Conservation (phyloP, 2,797 vertebrate genomes). For the Delichon dasypus region DNA sequence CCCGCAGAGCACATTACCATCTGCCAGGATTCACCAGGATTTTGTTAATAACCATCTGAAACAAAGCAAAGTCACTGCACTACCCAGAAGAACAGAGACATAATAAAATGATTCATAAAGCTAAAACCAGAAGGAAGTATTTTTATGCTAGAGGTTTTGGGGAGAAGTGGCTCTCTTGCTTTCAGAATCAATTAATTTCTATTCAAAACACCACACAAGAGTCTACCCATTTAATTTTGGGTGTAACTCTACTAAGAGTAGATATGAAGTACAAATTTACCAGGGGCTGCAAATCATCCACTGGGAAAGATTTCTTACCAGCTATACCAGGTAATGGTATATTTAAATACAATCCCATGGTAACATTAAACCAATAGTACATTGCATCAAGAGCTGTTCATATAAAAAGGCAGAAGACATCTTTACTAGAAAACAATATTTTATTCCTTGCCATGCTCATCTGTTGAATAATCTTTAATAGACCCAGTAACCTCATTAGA, state of each 20-base stretch:
- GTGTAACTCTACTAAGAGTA: not conserved
- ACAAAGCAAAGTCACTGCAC: not conserved
- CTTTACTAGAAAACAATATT: not conserved
- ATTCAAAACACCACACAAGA: not conserved
- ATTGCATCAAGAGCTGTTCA: not conserved
- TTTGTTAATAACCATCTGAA: not conserved
- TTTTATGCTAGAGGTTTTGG: not conserved
- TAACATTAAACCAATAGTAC: not conserved
- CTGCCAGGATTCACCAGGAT: not conserved
- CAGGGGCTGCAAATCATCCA: not conserved
- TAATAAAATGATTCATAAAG: not conserved
- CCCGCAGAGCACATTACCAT: not conserved
- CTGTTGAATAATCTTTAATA: not conserved
- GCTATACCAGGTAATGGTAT: not conserved
- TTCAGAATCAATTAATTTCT: not conserved
- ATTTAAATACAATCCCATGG: not conserved
- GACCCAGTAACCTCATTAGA: not conserved
- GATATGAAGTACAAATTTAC: not conserved
- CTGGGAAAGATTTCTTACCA: not conserved
- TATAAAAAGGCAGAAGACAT: not conserved
- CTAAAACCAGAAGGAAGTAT: not conserved
- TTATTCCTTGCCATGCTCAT: not conserved
- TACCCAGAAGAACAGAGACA: not conserved
- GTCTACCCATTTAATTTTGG: not conserved
- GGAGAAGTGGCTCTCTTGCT: not conserved